phyloP scores from a whole-genome alignment of 2,113 vertebrate species.

The Merops nubicus region DNA sequence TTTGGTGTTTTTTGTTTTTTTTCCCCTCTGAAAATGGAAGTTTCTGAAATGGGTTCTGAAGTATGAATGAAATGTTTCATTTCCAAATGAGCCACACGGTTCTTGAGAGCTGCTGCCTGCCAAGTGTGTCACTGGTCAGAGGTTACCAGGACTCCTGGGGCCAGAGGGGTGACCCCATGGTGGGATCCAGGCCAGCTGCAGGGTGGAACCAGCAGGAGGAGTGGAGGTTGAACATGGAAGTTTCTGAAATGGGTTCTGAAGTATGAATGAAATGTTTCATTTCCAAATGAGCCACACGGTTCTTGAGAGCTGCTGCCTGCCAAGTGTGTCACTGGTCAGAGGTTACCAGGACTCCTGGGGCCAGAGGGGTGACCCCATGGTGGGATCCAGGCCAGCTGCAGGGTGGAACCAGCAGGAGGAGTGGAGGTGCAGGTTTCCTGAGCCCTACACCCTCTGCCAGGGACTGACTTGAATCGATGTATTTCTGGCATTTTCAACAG shows the following conservation, averaged over 20 bases:
- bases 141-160: fast-evolving
- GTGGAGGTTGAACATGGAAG: too few species aligned
- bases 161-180: background rate
- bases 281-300: background rate
- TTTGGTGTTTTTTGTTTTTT: background rate
- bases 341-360: fast-evolving
- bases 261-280: background rate
- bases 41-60: background rate
- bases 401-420: background rate
- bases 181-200: background rate
- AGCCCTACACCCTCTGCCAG: fast-evolving
- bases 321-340: background rate
- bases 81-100: background rate
- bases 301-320: background rate
- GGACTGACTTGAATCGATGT: background rate
- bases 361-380: background rate
- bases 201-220: background rate
- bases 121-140: background rate
- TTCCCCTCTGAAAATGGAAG: background rate
- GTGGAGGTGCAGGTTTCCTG: background rate
- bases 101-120: background rate
- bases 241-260: too few species aligned
- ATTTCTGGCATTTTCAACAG: background rate
- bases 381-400: background rate
- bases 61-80: background rate